Base-by-base conservation (phyloP, 2,113 vertebrate genomes). In the Cyanistes caeruleus region DNA sequence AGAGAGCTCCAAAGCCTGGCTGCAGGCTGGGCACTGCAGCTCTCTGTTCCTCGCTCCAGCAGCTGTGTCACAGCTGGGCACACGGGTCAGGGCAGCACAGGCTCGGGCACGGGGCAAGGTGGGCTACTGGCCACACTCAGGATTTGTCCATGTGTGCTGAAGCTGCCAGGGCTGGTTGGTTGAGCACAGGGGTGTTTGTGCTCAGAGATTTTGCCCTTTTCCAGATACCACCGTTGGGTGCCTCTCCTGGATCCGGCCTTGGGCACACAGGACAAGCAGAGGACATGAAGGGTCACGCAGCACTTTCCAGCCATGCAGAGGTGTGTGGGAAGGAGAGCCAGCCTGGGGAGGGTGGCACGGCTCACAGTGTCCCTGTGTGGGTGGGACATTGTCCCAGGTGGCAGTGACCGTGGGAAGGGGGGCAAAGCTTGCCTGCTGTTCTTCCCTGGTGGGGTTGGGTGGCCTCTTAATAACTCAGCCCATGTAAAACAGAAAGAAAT, bases 51-150 rank as follows among this genome's bases (percentile, higher is more conserved):
- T 67, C 22, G 0, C n/a, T 49, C 35, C 53, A 64, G 52, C n/a
- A 55, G 78, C 52, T 2, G 0, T 2, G 16, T 33, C 23, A 1
- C 1, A 33, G 67, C 49, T 48, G 11, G 72, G 73, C 59, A 46
- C 37, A 1, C 0, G 6, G 70, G 11, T 30, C 2, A 5, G 67
- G 33, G 67, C 69, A 69, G 37, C 12, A 3, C 6, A 27, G 37
- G 48, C 67, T 87, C 0, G 0, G 67, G 28, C 12, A 15, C 1
- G 0, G 1, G 51, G 31, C 19, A 43, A 10, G 53, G n/a, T 0
- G 21, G 55, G 56, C 58, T 21, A 2, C 11, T 4, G 15, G 72
- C 46, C 6, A 1, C 25, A 2, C 8, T 11, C 2, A 2, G 41
- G 31, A 10, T 14, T 24, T 31, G 23, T 25, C 58, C 3, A 0